Conservation (phyloP, 1,140 invertebrate species). For the Idris sp. region DNA sequence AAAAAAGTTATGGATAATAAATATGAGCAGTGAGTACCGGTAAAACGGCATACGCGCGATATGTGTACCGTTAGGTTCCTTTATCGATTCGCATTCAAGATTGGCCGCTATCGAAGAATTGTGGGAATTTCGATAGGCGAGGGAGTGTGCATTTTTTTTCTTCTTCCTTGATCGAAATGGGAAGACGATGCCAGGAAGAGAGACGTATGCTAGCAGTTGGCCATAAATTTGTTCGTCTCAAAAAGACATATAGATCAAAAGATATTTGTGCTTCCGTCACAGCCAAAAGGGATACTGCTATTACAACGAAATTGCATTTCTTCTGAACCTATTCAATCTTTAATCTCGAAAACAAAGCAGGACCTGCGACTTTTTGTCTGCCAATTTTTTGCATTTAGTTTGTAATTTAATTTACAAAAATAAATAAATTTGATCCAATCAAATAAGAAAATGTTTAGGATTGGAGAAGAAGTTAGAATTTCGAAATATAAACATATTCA, state of each 20-base stretch:
- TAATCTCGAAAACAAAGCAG: no score
- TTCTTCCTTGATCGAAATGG: conserved; percentile 34
- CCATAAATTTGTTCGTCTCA: conserved; percentile 7
- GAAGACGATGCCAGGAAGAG: conserved; percentile 17
- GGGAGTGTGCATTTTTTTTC: no score
- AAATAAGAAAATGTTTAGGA: no score
- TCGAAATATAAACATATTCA: no score
- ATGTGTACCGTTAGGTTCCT: conserved; percentile 68
- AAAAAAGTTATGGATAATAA: conserved; percentile 64
- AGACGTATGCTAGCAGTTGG: conserved; percentile 1
- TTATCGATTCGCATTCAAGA: conserved; percentile 65
- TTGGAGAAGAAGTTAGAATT: no score
- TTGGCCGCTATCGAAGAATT: conserved; percentile 47
- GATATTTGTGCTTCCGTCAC: conserved; percentile 2
- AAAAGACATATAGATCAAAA: conserved; percentile 11
- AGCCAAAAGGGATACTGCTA: background rate
- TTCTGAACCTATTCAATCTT: background rate
- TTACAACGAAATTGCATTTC: conserved; percentile 3
- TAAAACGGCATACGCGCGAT: conserved; percentile 67
- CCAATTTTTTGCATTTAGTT: no score
- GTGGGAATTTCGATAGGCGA: conserved; percentile 54
- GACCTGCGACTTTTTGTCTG: no score
- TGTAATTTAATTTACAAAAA: no score
- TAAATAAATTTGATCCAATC: no score
- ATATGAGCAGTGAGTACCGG: conserved; percentile 61